Base-by-base conservation (phyloP, 2,888 invertebrate species). In the Thymelicus sylvestris region DNA sequence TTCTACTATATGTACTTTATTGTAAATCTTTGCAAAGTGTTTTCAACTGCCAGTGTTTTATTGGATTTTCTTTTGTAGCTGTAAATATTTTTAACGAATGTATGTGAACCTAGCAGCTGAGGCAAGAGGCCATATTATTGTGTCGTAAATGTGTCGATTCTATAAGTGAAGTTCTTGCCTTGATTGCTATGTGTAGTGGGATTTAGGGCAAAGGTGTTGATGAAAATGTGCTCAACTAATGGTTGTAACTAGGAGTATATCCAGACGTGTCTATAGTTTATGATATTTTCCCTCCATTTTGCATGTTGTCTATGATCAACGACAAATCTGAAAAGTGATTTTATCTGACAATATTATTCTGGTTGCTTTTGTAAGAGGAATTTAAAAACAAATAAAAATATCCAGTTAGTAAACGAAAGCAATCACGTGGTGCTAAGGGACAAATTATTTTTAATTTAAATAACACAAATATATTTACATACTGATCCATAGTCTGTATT, bases 121-220 rank as follows among this genome's bases (percentile, higher is more conserved):
- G 92, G 92, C 92, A 93, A 92, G 87, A 50, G 41, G n/a, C 41
- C 60, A 41, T 60, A 41, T 8, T 15, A 10, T n/a, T n/a, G n/a
- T n/a, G n/a, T n/a, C n/a, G n/a, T n/a, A 5, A 0, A 59, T 13
- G 78, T 68, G 0, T 57, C 52, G 15, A 31, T 57, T 65, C 60
- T 61, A 31, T n/a, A 39, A 60, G 62, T 31, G 66, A 61, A 52
- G 50, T 67, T 81, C 85, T 93, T 93, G 93, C 93, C 91, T 91
- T 77, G 77, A 83, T 88, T 92, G 93, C 92, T 93, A 93, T 87
- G 93, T 87, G 38, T 66, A 74, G 80, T 77, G 83, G 88, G 85
- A 78, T 64, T 72, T 74, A 75, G 74, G 86, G 86, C 81, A 79
- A 79, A 80, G 75, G 86, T 84, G 82, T 73, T 74, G 75, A 83